Base-by-base conservation (phyloP, 2,888 invertebrate species). In the Creontiades dilutus region DNA sequence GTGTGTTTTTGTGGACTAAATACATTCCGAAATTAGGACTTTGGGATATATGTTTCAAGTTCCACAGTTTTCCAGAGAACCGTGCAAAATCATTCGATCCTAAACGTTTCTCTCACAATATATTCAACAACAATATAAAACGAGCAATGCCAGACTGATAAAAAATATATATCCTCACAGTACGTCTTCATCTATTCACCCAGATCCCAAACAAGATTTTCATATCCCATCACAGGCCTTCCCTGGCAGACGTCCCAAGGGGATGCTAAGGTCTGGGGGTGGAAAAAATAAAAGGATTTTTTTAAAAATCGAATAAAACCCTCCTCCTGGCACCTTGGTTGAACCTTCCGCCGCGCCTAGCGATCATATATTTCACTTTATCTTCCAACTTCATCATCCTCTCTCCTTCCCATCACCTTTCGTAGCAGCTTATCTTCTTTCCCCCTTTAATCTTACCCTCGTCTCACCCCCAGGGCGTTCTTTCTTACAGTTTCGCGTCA, bases 301-400 rank as follows among this genome's bases (percentile, higher is more conserved):
- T 23, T 23, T n/a, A n/a, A 68, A 68, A 68, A 68, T 68, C 68
- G 68, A 68, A 68, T 68, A 68, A 68, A 68, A 16, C 52, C 68
- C 68, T 11, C 68, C 68, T 23, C 61, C n/a, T 61, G 68, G 68
- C 23, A 68, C 68, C 68, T 23, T 27, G 19, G 80, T 80, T 11
- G 68, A 68, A 19, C 68, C 68, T 68, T 68, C 68, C 23, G 19
- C 52, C 19, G 19, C 52, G 52, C 84, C 48, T 23, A 46, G 84
- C 86, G 68, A 86, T 86, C 86, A 86, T 86, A 86, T 86, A 86
- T 86, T 86, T 86, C 68, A 86, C 86, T 86, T 86, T 86, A 86
- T 86, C 86, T 86, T 47, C 23, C 86, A 86, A 86, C 86, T 86
- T 86, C 86, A 86, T 86, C 86, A 61, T 86, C 86, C 28, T 16